phyloP scores from a whole-genome alignment of 2,113 vertebrate genomes.

The Neogale vison region DNA sequence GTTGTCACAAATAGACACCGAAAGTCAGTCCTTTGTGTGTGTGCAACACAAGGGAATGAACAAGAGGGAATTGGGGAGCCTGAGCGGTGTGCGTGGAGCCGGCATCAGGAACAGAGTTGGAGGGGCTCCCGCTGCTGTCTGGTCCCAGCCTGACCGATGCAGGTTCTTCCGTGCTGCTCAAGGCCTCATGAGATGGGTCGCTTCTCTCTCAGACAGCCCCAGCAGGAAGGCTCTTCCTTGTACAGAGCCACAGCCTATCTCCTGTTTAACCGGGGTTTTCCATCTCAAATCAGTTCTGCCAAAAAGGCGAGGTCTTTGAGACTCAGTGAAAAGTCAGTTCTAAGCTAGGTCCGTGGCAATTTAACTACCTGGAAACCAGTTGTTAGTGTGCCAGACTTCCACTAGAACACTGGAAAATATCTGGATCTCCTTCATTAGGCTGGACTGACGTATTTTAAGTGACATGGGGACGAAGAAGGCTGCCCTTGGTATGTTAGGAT shows the following conservation, averaged over 20 bases:
- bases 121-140: background rate
- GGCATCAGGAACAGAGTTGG: background rate
- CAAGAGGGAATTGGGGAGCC: background rate
- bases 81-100: accelerated
- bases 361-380: background rate
- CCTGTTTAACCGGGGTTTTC: background rate
- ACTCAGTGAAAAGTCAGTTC: background rate
- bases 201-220: background rate
- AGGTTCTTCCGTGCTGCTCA: accelerated
- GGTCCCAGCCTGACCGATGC: background rate
- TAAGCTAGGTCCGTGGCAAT: background rate
- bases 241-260: background rate
- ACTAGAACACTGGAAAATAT: background rate
- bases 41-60: background rate
- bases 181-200: background rate
- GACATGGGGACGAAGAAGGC: background rate
- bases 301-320: background rate
- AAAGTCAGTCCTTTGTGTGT: background rate
- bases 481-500: background rate
- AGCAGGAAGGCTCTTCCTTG: background rate
- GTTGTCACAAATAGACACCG: background rate
- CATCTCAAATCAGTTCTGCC: background rate
- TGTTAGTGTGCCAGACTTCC: background rate
- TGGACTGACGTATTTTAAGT: background rate
- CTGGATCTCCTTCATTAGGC: background rate